phyloP scores from a whole-genome alignment of 2,113 vertebrate genomes.

The Stictonetta naevosa region DNA sequence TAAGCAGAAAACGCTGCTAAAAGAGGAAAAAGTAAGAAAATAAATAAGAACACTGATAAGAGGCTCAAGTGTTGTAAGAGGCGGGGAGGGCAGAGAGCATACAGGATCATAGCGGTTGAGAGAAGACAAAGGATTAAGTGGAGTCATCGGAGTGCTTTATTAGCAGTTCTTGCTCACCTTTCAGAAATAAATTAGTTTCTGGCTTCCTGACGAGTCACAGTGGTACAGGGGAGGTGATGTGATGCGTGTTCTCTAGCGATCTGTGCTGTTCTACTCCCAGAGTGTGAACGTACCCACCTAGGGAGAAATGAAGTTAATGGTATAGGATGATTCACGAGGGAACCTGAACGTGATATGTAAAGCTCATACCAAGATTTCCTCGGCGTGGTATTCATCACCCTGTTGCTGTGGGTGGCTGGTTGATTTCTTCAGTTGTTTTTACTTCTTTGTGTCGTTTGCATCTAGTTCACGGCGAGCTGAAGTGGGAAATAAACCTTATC shows the following conservation, averaged over 20 bases:
- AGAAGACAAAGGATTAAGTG: background rate
- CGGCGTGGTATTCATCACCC: background rate
- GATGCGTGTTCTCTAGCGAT: background rate
- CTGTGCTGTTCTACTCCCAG: background rate
- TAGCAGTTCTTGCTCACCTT: conserved; percentile 29
- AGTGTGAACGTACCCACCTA: background rate
- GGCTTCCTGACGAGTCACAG: background rate
- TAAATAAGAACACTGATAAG: background rate
- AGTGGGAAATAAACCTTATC: background rate
- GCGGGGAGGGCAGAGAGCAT: background rate
- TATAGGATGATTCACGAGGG: background rate
- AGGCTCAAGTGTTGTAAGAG: background rate
- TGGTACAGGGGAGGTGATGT: background rate
- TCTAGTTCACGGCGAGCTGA: background rate
- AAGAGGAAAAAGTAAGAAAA: background rate
- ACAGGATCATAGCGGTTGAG: background rate
- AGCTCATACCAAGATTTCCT: background rate
- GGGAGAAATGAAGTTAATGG: background rate
- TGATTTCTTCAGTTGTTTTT: background rate
- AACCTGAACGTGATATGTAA: background rate
- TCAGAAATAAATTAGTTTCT: background rate
- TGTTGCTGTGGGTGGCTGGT: background rate
- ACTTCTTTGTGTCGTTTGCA: background rate
- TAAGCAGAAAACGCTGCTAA: background rate
- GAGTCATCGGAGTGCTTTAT: background rate